These are phyloP conservation scores for Deroptyus accipitrinus DNA, from an alignment of 2,113 vertebrate genomes.

Conservation along the genomic window DNA sequence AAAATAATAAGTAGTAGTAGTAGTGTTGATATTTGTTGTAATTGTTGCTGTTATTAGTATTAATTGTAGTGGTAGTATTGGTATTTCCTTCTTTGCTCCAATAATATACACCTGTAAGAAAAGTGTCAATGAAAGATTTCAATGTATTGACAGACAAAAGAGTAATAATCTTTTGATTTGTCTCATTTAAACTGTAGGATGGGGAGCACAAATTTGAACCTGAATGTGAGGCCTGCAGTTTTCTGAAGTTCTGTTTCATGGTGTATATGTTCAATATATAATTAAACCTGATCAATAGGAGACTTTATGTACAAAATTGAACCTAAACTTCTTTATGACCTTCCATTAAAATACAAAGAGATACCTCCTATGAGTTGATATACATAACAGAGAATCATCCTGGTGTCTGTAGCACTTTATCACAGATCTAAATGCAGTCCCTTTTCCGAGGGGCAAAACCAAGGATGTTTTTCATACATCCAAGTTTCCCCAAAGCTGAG, in stretches of 20 bases:
- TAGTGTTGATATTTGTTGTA: background rate
- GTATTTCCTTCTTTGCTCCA: background rate
- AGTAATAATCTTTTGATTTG: background rate
- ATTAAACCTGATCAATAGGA: background rate
- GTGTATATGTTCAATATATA: background rate
- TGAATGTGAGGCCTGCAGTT: background rate
- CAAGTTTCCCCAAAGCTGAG: background rate
- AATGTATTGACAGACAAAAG: background rate
- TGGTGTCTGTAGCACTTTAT: background rate
- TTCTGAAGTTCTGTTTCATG: background rate
- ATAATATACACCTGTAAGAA: background rate
- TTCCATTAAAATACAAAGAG: background rate
- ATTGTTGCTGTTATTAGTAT: too few species aligned
- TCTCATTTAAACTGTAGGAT: background rate
- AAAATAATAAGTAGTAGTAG: background rate
- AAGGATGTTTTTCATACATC: fast-evolving
- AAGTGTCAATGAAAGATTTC: background rate
- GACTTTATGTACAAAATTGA: background rate
- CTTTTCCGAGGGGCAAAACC: background rate
- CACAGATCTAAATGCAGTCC: background rate
- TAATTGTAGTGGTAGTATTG: background rate
- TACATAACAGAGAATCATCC: background rate
- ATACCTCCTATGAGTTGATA: background rate
- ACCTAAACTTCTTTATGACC: background rate
- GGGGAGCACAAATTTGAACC: background rate